These are phyloP conservation scores for Aphaenogaster rudis DNA, from an alignment of 1,140 invertebrate species.

Conservation along the genomic window DNA sequence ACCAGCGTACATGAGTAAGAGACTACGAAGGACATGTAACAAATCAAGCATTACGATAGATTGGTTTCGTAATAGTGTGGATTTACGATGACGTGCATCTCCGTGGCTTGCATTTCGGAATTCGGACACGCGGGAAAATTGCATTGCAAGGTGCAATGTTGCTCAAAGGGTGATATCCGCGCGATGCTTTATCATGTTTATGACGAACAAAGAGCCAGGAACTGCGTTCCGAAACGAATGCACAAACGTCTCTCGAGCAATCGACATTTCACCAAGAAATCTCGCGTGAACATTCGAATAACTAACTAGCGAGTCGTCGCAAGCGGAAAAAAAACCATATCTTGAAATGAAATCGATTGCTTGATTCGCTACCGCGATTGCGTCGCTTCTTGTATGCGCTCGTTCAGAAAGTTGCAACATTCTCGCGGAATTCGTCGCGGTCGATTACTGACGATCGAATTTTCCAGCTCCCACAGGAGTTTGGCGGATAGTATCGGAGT, in stretches of 20 bases:
- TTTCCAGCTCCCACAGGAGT: constrained; percentile 7
- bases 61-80: constrained; percentile 44
- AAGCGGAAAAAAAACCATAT: not conserved
- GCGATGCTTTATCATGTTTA: constrained; percentile 39
- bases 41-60: not conserved
- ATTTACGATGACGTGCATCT: constrained; percentile 59
- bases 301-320: not conserved
- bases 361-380: not conserved
- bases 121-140: constrained; percentile 46
- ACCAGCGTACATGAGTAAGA: not conserved
- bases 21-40: constrained; percentile 11
- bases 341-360: not conserved
- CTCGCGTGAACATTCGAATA: not conserved
- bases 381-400: not conserved
- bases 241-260: not conserved
- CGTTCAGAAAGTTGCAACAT: constrained; percentile 12
- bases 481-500: constrained; percentile 25
- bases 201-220: constrained; percentile 20
- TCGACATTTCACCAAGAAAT: constrained; percentile 38
- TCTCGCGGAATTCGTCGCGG: constrained; percentile 7
- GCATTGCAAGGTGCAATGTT: not conserved
- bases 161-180: constrained; percentile 1
- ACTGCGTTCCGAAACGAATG: constrained; percentile 23
- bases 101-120: constrained; percentile 43
- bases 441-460: constrained; percentile 45